Conservation (phyloP, 2,888 invertebrate species). For the Urechis unicinctus region DNA sequence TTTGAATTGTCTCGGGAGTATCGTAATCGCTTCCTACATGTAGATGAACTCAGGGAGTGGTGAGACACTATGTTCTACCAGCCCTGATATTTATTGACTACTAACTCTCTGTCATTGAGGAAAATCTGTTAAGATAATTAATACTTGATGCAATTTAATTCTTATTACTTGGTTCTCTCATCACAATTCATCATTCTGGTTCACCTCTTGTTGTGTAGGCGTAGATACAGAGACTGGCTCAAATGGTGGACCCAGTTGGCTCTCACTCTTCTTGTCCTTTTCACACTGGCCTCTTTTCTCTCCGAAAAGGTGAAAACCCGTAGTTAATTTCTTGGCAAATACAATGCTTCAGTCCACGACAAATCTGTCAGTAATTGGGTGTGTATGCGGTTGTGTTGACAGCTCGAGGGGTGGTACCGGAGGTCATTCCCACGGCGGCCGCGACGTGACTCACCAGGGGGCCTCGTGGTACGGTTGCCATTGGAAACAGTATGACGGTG, state of each 20-base stretch:
- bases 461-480: neutral
- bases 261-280: constrained; percentile 31
- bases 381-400: too few species aligned
- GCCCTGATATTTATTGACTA: too few species aligned
- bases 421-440: neutral
- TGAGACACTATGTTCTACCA: too few species aligned
- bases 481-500: neutral
- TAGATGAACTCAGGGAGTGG: constrained; percentile 59
- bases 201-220: too few species aligned
- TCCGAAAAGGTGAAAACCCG: constrained; percentile 23
- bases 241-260: constrained; percentile 42
- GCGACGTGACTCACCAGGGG: neutral
- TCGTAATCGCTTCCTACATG: constrained; percentile 64
- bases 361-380: too few species aligned
- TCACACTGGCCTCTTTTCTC: constrained; percentile 38
- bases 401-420: too few species aligned
- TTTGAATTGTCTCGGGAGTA: constrained; percentile 67
- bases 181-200: too few species aligned
- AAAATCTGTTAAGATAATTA: too few species aligned
- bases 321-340: neutral
- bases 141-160: too few species aligned
- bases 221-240: constrained; percentile 35
- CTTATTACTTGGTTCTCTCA: too few species aligned
- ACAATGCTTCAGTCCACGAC: neutral
- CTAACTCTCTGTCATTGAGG: too few species aligned